Evolutionary conservation across 2,888 invertebrate species (phyloP).

Genomic region (Hyposoter didymator): DNA sequence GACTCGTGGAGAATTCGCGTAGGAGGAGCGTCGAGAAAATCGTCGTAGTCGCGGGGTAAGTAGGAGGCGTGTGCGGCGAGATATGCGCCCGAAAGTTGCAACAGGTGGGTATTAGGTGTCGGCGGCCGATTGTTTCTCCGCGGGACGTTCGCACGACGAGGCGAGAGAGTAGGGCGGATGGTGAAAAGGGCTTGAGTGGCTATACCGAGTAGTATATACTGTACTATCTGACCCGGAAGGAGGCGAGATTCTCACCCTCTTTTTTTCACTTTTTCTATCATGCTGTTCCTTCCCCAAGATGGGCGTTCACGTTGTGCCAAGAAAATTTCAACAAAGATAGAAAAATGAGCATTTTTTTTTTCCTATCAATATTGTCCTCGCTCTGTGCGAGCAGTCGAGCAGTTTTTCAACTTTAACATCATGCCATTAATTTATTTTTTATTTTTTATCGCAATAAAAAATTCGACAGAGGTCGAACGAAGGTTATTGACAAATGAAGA

Average conservation of each 20-base stretch:
- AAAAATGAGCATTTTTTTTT: background rate
- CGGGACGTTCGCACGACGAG: slow-evolving; percentile 61
- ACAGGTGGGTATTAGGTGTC: slow-evolving; percentile 74
- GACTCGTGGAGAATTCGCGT: background rate
- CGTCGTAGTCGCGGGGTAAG: slow-evolving; percentile 24
- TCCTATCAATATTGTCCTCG: background rate
- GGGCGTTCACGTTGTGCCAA: slow-evolving; percentile 60
- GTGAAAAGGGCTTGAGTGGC: slow-evolving; percentile 25
- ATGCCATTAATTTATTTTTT: background rate
- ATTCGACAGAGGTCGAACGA: slow-evolving; percentile 7
- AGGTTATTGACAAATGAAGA: background rate
- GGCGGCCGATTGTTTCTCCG: slow-evolving; percentile 71
- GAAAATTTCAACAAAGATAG: slow-evolving; percentile 26
- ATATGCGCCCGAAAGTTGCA: slow-evolving; percentile 71
- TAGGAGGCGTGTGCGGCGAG: slow-evolving; percentile 61
- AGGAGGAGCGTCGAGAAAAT: slow-evolving; percentile 10
- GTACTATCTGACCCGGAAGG: slow-evolving; percentile 65
- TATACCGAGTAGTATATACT: slow-evolving; percentile 8
- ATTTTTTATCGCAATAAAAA: background rate
- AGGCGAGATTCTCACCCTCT: slow-evolving; percentile 10
- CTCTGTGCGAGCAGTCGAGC: background rate
- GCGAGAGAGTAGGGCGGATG: slow-evolving; percentile 13
- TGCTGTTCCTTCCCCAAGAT: slow-evolving; percentile 44
- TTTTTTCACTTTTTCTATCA: slow-evolving; percentile 41
- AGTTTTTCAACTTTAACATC: background rate